Conservation (phyloP, 2,888 invertebrate species). For the Griposia aprilina region DNA sequence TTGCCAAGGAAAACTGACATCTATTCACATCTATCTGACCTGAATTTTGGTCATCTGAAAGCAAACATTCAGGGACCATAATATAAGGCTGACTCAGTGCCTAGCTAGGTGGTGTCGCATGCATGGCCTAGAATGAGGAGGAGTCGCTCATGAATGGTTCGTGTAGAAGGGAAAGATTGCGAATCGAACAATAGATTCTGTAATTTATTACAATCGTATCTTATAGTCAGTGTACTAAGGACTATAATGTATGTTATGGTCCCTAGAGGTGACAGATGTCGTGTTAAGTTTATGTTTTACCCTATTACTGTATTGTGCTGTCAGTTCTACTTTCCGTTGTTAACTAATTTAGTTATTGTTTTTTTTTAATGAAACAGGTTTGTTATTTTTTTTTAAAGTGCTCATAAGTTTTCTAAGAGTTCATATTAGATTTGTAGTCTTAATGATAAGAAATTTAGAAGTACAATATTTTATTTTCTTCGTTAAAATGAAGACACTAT, state of each 20-base stretch:
- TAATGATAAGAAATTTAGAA: neutral
- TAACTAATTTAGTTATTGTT: neutral
- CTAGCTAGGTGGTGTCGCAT: conserved; percentile 43
- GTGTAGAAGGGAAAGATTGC: conserved; percentile 10
- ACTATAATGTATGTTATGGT: neutral
- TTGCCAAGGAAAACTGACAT: conserved; percentile 15
- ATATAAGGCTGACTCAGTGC: conserved; percentile 42
- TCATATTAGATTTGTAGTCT: neutral
- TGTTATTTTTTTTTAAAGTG: neutral
- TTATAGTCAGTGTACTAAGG: neutral
- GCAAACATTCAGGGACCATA: conserved; percentile 31
- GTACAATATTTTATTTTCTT: neutral
- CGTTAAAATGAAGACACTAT: too few species aligned
- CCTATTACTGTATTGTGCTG: neutral
- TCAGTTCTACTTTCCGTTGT: neutral
- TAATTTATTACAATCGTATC: conserved; percentile 35
- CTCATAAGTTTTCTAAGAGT: neutral
- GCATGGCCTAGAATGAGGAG: conserved; percentile 44
- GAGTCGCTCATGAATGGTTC: conserved; percentile 32
- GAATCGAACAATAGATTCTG: conserved; percentile 46
- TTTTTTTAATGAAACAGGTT: neutral
- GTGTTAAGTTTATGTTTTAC: neutral
- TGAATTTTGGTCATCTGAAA: conserved; percentile 49
- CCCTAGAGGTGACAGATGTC: neutral
- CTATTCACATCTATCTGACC: conserved; percentile 37